phyloP scores from a whole-genome alignment of 2,797 vertebrate genomes.

The Threskiornis aethiopicus region DNA sequence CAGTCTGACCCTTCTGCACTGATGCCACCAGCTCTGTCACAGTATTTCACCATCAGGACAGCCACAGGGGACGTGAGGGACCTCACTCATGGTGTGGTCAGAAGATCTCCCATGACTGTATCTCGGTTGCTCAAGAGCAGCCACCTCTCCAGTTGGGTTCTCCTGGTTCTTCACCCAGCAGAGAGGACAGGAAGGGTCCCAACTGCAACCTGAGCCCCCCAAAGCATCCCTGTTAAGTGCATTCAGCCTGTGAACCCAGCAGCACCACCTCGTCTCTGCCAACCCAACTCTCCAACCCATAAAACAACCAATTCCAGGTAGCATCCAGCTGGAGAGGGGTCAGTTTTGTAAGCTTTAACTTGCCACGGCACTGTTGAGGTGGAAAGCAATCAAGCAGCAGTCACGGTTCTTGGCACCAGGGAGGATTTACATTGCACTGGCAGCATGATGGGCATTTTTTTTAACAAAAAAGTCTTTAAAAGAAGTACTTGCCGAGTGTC shows the following conservation, averaged over 20 bases:
- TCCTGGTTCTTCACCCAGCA: neutral
- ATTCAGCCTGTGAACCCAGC: neutral
- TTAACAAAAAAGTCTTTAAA: neutral
- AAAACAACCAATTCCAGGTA: neutral
- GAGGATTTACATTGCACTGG: neutral
- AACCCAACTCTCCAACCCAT: neutral
- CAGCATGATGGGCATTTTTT: neutral
- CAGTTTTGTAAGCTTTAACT: neutral
- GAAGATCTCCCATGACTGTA: neutral
- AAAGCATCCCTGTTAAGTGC: neutral
- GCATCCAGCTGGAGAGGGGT: neutral
- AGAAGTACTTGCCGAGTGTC: neutral
- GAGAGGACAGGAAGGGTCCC: neutral
- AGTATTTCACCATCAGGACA: neutral
- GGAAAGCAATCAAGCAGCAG: neutral
- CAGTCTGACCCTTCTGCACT: neutral
- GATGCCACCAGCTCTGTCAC: neutral
- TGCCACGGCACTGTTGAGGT: rapidly evolving
- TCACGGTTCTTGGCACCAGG: rapidly evolving
- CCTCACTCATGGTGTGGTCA: neutral
- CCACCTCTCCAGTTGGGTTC: neutral
- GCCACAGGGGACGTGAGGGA: neutral
- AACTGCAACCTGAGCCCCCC: neutral
- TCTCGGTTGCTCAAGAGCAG: neutral
- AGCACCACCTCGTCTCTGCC: neutral